Evolutionary conservation across 2,113 vertebrate genomes (phyloP).

Genomic region (Lichenostomus cassidix): DNA sequence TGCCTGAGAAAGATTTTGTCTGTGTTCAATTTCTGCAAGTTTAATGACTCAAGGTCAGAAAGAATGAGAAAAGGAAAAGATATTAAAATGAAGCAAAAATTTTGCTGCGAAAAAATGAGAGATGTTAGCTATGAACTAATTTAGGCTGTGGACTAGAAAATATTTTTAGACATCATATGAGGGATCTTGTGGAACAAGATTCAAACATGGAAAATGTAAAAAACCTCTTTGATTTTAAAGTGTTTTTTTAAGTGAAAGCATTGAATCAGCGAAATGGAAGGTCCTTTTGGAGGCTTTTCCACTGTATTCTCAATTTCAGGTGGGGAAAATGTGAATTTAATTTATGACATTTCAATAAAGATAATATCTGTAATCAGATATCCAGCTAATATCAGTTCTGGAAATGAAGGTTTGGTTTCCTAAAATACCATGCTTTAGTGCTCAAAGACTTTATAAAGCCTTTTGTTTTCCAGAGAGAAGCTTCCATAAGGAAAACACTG

Average conservation of each 20-base stretch:
- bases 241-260: not conserved
- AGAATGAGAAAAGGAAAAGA: not conserved
- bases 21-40: not conserved
- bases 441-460: not conserved
- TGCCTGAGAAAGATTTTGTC: not conserved
- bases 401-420: not conserved
- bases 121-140: not conserved
- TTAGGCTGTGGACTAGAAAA: not conserved
- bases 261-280: not conserved
- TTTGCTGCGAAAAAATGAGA: not conserved
- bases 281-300: not conserved
- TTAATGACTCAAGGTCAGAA: not conserved
- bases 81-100: not conserved
- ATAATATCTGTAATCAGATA: not conserved
- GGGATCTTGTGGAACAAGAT: not conserved
- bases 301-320: not conserved
- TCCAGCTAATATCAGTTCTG: not conserved
- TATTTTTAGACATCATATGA: not conserved
- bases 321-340: not conserved
- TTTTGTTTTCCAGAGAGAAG: not conserved
- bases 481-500: not conserved
- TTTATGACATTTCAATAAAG: not conserved
- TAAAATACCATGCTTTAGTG: not conserved
- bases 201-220: not conserved
- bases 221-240: not conserved